Conservation (phyloP, 2,113 vertebrate genomes). For the Pionites leucogaster region DNA sequence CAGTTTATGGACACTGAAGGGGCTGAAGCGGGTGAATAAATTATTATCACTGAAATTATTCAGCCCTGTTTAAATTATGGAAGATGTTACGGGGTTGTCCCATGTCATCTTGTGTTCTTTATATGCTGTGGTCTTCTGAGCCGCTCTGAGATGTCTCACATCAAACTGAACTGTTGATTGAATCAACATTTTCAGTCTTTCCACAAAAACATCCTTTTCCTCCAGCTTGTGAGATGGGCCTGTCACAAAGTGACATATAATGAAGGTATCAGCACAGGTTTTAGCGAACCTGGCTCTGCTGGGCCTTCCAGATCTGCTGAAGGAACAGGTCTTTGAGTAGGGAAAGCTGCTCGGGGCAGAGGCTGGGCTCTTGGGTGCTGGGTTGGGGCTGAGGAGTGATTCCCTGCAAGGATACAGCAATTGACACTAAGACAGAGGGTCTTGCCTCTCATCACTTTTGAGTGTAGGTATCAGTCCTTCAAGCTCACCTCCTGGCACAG, state of each 20-base stretch:
- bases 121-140: neutral
- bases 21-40: neutral
- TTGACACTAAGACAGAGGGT: neutral
- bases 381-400: neutral
- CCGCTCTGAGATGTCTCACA: neutral
- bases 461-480: neutral
- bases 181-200: neutral
- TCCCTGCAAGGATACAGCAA: neutral
- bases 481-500: neutral
- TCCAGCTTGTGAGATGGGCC: neutral
- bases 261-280: neutral
- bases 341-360: neutral
- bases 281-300: neutral
- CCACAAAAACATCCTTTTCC: neutral
- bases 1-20: conserved; percentile 24
- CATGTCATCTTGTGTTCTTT: neutral
- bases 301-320: neutral
- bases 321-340: neutral
- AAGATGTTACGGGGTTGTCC: neutral
- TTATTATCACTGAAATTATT: conserved; percentile 43
- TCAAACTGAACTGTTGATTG: neutral
- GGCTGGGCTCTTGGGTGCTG: neutral
- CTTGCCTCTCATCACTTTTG: neutral
- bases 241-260: rapidly evolving
- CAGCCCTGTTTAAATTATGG: conserved; percentile 22